A percentile compares a stretch with the other conserved stretches of the same genome.
These are phyloP conservation scores for Strigops habroptila DNA, from an alignment of 2,113 vertebrate species.

Conservation along the genomic window DNA sequence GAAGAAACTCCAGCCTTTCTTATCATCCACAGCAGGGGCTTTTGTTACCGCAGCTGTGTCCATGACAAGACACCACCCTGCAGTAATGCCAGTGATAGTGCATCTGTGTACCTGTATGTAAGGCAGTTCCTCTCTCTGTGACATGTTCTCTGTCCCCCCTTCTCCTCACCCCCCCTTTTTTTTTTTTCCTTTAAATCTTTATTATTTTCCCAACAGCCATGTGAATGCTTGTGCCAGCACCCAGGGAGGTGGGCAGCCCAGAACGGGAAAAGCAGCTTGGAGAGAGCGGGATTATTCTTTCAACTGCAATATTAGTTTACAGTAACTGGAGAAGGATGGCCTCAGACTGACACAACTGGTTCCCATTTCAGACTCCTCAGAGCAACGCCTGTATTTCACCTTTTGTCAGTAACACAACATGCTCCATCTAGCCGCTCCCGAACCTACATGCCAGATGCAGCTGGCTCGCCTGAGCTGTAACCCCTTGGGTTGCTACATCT, in stretches of 20 bases:
- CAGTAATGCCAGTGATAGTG: background rate
- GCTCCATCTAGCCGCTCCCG: background rate
- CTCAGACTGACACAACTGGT: conserved; percentile 31
- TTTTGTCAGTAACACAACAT: background rate
- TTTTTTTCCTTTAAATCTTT: background rate
- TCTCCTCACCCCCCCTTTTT: fast-evolving
- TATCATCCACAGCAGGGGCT: background rate
- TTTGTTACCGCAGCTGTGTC: background rate
- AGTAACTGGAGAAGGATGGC: conserved; percentile 46
- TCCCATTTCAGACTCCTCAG: conserved; percentile 16
- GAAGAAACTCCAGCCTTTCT: background rate
- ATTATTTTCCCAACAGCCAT: background rate
- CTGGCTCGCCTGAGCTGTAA: background rate
- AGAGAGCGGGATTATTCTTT: background rate
- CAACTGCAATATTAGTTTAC: background rate
- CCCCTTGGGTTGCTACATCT: background rate
- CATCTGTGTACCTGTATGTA: background rate
- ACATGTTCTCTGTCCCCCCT: background rate
- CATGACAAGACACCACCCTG: background rate
- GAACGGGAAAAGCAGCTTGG: background rate
- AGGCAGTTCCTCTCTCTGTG: background rate
- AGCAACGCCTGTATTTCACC: conserved; percentile 36
- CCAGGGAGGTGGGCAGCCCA: background rate
- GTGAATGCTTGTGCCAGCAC: background rate
- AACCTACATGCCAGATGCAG: background rate